Percentiles rank a stretch among this genome's conserved stretches.
These are phyloP conservation scores for Ditula angustiorana DNA, from an alignment of 2,888 invertebrate genomes.

Conservation along the genomic window DNA sequence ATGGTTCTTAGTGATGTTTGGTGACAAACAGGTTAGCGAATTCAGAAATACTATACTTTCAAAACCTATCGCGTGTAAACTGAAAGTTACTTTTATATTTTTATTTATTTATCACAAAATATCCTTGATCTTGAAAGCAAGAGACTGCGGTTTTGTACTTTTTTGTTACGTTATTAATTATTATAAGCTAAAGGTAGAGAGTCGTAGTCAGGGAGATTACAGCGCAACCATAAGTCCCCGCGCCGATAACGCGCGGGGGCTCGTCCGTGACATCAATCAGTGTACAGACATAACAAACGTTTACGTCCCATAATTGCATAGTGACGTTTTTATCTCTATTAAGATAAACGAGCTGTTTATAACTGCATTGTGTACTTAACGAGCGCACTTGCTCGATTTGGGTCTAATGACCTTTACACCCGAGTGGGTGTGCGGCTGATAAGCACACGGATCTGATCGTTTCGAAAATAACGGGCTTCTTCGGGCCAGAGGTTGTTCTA, in stretches of 20 bases:
- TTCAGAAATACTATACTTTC: too few relatives aligned
- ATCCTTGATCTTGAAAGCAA: too few relatives aligned
- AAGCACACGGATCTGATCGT: conserved; percentile 28
- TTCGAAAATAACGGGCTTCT: conserved; percentile 17
- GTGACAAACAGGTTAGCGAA: too few relatives aligned
- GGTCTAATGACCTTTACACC: conserved; percentile 58
- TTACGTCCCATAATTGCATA: conserved; percentile 66
- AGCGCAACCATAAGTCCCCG: conserved; percentile 40
- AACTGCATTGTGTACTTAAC: conserved; percentile 50
- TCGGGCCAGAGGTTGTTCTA: conserved; percentile 23
- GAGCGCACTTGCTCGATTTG: conserved; percentile 47
- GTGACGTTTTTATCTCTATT: conserved; percentile 63
- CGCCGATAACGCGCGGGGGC: conserved; percentile 74
- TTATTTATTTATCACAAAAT: too few relatives aligned
- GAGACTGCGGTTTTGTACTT: too few relatives aligned
- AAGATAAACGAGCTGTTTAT: conserved; percentile 48
- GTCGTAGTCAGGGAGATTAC: too few relatives aligned
- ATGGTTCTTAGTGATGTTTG: too few relatives aligned
- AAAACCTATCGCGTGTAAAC: too few relatives aligned
- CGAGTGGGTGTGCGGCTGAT: conserved; percentile 30
- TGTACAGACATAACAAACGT: conserved; percentile 74
- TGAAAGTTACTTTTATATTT: too few relatives aligned
- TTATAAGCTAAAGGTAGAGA: too few relatives aligned
- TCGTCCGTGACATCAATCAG: conserved; percentile 82
- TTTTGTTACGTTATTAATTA: too few relatives aligned